Evolutionary conservation across 2,888 invertebrate genomes (phyloP).

Genomic region (Cactoblastis cactorum): DNA sequence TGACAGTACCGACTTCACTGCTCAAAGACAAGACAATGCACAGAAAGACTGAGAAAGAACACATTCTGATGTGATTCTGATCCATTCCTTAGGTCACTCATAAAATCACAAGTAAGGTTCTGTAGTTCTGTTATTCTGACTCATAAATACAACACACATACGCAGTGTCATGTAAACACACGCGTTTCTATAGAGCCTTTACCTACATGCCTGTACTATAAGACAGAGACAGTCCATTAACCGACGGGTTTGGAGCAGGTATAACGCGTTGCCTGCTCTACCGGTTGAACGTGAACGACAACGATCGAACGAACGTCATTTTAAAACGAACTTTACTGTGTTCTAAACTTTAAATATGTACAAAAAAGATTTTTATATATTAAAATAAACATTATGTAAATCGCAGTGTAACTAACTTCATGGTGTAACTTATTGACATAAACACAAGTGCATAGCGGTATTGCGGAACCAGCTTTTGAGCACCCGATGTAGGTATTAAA

Average conservation of each 20-base stretch:
- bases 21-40: neutral
- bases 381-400: neutral
- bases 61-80: too few relatives aligned
- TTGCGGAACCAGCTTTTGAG: conserved; percentile 57
- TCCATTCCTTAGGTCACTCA: too few relatives aligned
- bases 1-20: neutral
- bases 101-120: too few relatives aligned
- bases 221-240: conserved; percentile 33
- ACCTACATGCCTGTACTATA: neutral
- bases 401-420: conserved; percentile 24
- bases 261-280: conserved; percentile 45
- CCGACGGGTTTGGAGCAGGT: conserved; percentile 59
- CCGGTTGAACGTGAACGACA: conserved; percentile 54
- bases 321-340: conserved; percentile 47
- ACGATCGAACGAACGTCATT: conserved; percentile 72
- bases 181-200: conserved; percentile 22
- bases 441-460: conserved; percentile 58
- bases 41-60: too few relatives aligned
- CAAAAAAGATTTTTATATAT: neutral
- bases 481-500: conserved; percentile 45
- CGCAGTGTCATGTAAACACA: conserved; percentile 37
- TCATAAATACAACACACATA: conserved; percentile 33
- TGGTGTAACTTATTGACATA: conserved; percentile 33
- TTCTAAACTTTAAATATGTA: conserved; percentile 27
- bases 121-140: conserved; percentile 25